phyloP scores from a whole-genome alignment of 2,797 vertebrate genomes.

The Cryptoblepharus egeriae region DNA sequence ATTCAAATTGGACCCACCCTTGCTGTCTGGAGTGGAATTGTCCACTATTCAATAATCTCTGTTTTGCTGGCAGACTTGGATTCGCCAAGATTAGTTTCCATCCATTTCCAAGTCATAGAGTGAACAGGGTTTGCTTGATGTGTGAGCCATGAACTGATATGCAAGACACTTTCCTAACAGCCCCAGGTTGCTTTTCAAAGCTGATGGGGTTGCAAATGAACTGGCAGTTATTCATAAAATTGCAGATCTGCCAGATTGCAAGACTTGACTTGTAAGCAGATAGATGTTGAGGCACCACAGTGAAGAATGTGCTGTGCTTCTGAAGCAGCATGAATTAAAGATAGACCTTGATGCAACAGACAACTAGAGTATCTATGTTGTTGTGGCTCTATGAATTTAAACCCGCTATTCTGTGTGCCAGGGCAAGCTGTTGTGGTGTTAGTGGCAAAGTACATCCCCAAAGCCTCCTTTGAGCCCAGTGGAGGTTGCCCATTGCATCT shows the following conservation, averaged over 20 bases:
- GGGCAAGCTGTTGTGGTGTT: too few species aligned
- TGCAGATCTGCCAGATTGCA: slow-evolving; percentile 3
- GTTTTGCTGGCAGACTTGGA: too few species aligned
- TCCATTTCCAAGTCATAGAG: background rate
- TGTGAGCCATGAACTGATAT: background rate
- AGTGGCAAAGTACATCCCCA: too few species aligned
- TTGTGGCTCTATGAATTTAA: background rate
- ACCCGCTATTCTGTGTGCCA: fast-evolving
- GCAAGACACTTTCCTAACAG: background rate
- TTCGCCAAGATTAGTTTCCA: too few species aligned
- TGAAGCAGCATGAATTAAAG: slow-evolving; percentile 7
- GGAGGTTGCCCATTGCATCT: background rate
- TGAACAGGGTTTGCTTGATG: slow-evolving; percentile 14
- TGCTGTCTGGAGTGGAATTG: too few species aligned
- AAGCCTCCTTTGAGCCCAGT: background rate
- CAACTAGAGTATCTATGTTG: background rate
- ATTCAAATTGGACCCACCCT: too few species aligned
- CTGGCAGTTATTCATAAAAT: background rate
- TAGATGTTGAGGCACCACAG: background rate
- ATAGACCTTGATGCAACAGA: background rate
- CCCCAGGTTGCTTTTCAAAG: background rate
- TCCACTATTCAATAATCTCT: too few species aligned
- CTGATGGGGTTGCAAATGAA: background rate
- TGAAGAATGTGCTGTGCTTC: background rate
- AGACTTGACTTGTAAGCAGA: slow-evolving; percentile 10